Evolutionary conservation across 2,888 invertebrate species (phyloP).

Genomic region (Meliscaeva auricollis): DNA sequence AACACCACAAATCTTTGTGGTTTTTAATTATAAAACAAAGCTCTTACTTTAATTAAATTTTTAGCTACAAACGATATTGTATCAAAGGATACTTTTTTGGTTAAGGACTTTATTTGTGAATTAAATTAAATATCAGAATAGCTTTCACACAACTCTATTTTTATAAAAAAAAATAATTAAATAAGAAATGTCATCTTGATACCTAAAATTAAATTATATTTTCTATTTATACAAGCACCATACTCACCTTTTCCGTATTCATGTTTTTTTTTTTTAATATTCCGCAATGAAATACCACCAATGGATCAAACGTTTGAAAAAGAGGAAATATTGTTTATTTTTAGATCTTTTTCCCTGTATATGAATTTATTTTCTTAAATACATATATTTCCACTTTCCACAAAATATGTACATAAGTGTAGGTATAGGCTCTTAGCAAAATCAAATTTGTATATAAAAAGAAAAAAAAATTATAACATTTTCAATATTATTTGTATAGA

Average conservation of each 20-base stretch:
- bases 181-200: neutral
- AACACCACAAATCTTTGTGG: no score
- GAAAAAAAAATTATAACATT: no score
- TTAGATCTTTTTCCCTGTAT: neutral
- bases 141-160: no score
- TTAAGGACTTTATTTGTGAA: no score
- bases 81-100: neutral
- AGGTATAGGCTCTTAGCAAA: neutral
- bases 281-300: neutral
- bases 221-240: no score
- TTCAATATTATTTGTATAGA: no score
- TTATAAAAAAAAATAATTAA: neutral
- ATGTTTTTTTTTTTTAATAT: neutral
- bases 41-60: neutral
- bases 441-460: neutral
- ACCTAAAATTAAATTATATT: no score
- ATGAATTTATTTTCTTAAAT: neutral
- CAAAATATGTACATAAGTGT: neutral
- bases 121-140: no score
- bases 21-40: neutral
- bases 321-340: neutral
- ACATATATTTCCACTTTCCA: neutral
- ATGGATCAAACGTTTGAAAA: neutral
- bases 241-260: neutral
- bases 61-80: neutral